Base-by-base conservation (phyloP, 2,797 vertebrate genomes). In the Brachymystax lenok region DNA sequence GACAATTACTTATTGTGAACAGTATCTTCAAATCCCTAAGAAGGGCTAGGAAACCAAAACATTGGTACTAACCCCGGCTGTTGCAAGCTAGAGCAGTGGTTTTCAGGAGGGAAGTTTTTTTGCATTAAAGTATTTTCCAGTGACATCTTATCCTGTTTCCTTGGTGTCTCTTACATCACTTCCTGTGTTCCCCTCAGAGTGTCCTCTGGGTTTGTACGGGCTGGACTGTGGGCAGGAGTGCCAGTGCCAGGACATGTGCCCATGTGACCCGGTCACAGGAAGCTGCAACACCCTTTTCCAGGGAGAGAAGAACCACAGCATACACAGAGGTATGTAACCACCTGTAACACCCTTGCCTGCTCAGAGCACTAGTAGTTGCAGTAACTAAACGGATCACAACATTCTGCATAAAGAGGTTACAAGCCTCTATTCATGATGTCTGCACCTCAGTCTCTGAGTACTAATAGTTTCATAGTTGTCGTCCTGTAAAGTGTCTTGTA, bases 191-290 rank as follows among this genome's bases (percentile, higher is more conserved):
- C 74, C n/a, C 21, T n/a, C 84, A 98, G 97, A 79, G 61, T 99
- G 97, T 86, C 92, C 94, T 8, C 52, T 93, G 56, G 97, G 97
- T 24, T 95, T 92, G 91, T 95, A 95, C 0, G 97, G 98, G 0
- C 86, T 83, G 0, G 78, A 79, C 82, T 99, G 97, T 79, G 79
- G 79, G 81, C 80, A 90, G 3, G 78, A 77, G 17, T 99, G 97
- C 66, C 77, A 12, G 0, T 99, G 97, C 86, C 88, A 92, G 0
- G 84, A 95, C 80, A 79, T 63, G 24, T 98, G 96, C 84, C 94
- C 94, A 54, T 99, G 97, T 17, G 89, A 98, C 83, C 93, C 85
- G 0, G 86, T 86, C 82, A 97, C 95, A 0, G 97, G 97, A 86
- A 96, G 89, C 88, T 98, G 97, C 79, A 95, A 94, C 75, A 0